Evolutionary conservation across 2,113 vertebrate species (phyloP), one percentile per base, ranked within the genome.

Genomic region (Coturnix japonica): DNA sequence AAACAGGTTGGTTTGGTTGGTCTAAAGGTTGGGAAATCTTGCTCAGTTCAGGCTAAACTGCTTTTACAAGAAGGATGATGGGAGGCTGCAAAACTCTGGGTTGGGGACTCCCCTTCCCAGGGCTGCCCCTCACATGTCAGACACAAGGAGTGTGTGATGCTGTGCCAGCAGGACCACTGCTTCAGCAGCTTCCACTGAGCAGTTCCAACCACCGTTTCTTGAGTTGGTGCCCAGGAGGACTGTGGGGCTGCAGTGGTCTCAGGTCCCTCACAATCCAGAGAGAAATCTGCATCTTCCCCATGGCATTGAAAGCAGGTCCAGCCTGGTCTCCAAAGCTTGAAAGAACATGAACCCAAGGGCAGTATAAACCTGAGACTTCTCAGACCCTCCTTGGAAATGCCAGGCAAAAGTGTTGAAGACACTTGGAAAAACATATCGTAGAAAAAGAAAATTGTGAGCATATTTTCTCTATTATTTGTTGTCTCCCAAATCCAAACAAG

Each of bases 401-500:
- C 73, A 91, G 43, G 72, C 75, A 89, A 30, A 93, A 91, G 54
- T 35, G 43, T 31, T 76, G 65, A 85, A 79, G 86, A 13, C 73
- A 30, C 72, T 90, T 76, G 63, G 81, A 47, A 87, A 87, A 92
- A 65, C 81, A 64, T 57, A 5, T 26, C 37, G 28, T 74, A 87
- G 85, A 79, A 92, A 79, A 6, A 87, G 43, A 87, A 82, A 80
- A 92, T 83, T 57, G 65, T 49, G 64, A 89, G 56, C 87, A 61
- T 95, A 83, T 96, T 94, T 93, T 56, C 79, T 19, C 8, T 33
- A 89, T 87, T 76, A 77, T 91, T 96, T 96, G 89, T 94, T 93
- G 87, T 91, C 94, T 95, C 35, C 47, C 87, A 93, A 95, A 89
- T 85, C 86, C 94, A 96, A 96, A 94, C 85, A 91, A 95, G 85